Percentiles rank a stretch among this genome's conserved stretches.
phyloP scores from a whole-genome alignment of 2,888 invertebrate species.

The Eupithecia vulgata region DNA sequence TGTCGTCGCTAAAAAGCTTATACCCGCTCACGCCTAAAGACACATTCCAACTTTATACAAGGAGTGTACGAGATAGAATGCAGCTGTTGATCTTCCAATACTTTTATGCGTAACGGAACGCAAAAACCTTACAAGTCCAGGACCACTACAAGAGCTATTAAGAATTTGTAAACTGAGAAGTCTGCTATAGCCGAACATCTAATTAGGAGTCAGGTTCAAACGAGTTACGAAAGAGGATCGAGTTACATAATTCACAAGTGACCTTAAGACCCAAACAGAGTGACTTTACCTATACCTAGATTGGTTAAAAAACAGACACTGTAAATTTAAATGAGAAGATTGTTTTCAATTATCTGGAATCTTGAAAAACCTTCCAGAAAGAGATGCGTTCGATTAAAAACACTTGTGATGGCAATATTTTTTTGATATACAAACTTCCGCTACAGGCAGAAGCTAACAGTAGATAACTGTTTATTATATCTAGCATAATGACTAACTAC shows the following conservation, averaged over 20 bases:
- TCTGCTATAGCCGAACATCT: neutral
- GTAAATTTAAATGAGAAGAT: neutral
- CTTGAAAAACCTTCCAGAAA: neutral
- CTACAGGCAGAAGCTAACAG: too few relatives aligned
- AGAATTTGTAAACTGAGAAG: neutral
- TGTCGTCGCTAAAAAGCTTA: neutral
- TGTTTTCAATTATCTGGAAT: neutral
- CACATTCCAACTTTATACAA: neutral
- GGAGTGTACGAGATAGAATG: neutral
- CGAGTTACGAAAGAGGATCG: neutral
- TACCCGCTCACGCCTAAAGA: neutral
- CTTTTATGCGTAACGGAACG: neutral
- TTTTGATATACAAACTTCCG: too few relatives aligned
- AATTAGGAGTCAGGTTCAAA: neutral
- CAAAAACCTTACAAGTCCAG: neutral
- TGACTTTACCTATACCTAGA: neutral
- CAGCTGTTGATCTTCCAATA: neutral
- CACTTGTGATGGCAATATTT: too few relatives aligned
- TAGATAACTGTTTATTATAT: too few relatives aligned
- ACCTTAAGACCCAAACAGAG: neutral
- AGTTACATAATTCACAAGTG: neutral
- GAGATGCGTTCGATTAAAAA: neutral
- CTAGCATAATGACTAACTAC: neutral
- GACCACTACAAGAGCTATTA: neutral
- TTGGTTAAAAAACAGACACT: neutral